These are phyloP conservation scores for Nymphicus hollandicus DNA, from an alignment of 2,113 vertebrate species.

Conservation along the genomic window DNA sequence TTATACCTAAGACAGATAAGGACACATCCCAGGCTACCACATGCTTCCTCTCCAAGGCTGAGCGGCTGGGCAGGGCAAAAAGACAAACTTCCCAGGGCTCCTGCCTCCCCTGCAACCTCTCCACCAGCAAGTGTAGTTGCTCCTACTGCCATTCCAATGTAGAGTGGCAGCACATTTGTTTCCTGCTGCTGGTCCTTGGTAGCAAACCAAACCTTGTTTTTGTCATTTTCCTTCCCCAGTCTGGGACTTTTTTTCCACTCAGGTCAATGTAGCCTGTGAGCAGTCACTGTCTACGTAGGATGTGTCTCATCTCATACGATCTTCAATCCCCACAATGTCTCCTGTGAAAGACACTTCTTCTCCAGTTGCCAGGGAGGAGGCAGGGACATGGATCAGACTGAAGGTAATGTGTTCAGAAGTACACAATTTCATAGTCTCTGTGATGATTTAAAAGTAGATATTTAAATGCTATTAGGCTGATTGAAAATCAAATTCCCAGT, in stretches of 20 bases:
- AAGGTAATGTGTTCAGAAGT: neutral
- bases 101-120: neutral
- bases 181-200: neutral
- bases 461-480: neutral
- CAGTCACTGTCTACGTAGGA: fast-evolving
- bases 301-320: neutral
- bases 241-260: neutral
- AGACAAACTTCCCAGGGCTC: neutral
- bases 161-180: neutral
- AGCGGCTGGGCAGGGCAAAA: neutral
- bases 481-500: neutral
- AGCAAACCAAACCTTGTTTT: neutral
- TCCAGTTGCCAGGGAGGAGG: neutral
- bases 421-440: neutral
- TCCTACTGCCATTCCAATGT: fast-evolving
- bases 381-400: neutral
- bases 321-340: neutral
- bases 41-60: neutral
- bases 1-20: neutral
- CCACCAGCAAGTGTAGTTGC: neutral
- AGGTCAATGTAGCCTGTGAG: neutral
- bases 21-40: neutral
- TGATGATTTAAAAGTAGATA: neutral
- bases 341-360: neutral
- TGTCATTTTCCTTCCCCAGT: neutral